Evolutionary conservation across 1,140 invertebrate species (phyloP).

Genomic region (Macrobrachium rosenbergii): DNA sequence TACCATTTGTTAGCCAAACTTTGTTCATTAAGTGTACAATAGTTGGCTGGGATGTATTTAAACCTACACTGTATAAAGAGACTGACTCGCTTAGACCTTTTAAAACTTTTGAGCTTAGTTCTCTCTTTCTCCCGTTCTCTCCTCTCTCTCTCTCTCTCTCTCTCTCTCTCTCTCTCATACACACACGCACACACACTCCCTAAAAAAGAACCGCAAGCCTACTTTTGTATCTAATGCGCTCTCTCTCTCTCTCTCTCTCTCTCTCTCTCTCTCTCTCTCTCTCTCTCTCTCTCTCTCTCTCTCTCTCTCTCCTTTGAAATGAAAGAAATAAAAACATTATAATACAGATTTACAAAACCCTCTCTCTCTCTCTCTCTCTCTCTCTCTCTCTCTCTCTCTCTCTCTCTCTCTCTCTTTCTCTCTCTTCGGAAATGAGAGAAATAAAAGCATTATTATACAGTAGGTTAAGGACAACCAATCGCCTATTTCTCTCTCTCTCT

Average conservation of each 20-base stretch:
- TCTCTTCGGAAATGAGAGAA: not conserved
- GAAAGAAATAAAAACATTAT: too few relatives aligned
- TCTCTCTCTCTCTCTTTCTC: too few relatives aligned
- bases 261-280: too few relatives aligned
- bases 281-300: too few relatives aligned
- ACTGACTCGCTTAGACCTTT: conserved; percentile 16
- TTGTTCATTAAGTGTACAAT: conserved; percentile 42
- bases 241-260: too few relatives aligned
- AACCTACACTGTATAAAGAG: conserved; percentile 29
- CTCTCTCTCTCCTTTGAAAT: too few relatives aligned
- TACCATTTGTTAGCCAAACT: conserved; percentile 44
- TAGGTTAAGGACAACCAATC: too few relatives aligned
- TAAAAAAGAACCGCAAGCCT: too few relatives aligned
- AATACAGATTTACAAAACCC: too few relatives aligned
- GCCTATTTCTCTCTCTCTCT: not conserved
- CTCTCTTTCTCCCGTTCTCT: not conserved
- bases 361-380: too few relatives aligned
- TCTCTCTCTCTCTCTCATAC: not conserved
- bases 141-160: not conserved
- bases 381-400: too few relatives aligned
- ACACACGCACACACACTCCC: not conserved
- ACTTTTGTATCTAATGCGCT: too few relatives aligned
- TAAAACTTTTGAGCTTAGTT: not conserved
- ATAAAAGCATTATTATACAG: not conserved
- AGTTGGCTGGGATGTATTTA: conserved; percentile 40